Evolutionary conservation across 2,113 vertebrate species (phyloP), one percentile per base, ranked within the genome.

Genomic region (Saccopteryx leptura): DNA sequence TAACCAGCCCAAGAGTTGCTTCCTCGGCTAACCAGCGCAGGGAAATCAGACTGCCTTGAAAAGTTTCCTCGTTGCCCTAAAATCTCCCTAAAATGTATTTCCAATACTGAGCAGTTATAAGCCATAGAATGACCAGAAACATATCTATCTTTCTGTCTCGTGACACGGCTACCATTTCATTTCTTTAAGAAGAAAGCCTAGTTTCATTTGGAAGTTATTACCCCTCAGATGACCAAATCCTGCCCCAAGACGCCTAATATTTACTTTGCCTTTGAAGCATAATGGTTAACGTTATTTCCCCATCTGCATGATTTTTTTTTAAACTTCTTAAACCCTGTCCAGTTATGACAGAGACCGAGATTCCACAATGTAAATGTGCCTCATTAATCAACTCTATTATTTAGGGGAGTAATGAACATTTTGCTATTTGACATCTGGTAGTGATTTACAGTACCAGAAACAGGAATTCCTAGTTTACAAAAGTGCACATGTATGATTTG

Each of bases 351-450:
- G 96, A 96, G 95, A 96, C 95, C 61, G 95, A 94, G 96, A 97
- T 95, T 97, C 87, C 93, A 75, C 80, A 91, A 68, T 82, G 84
- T 97, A 95, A 97, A 97, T 95, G 97, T 93, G 46, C 96, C 96
- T 97, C 97, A 98, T 98, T 98, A 98, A 97, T 97, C 96, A 98
- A 95, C 58, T 97, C 71, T 90, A 92, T 96, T 97, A 96, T 96
- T 97, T 94, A 74, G 74, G 81, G 56, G 93, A 97, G 97, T 93
- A 96, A 97, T 89, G 97, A 92, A 72, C 79, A 97, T 98, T 98
- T 96, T 98, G 79, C 46, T 97, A 12, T 97, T 98, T 98, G 98
- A 98, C 98, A 98, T 98, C 96, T 98, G 98, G 97, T 95, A 98
- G 85, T 97, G 96, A 98, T 98, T 98, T 98, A 97, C 76, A 97